These are phyloP conservation scores for Nephotettix cincticeps DNA, from an alignment of 1,140 invertebrate genomes.

Conservation along the genomic window DNA sequence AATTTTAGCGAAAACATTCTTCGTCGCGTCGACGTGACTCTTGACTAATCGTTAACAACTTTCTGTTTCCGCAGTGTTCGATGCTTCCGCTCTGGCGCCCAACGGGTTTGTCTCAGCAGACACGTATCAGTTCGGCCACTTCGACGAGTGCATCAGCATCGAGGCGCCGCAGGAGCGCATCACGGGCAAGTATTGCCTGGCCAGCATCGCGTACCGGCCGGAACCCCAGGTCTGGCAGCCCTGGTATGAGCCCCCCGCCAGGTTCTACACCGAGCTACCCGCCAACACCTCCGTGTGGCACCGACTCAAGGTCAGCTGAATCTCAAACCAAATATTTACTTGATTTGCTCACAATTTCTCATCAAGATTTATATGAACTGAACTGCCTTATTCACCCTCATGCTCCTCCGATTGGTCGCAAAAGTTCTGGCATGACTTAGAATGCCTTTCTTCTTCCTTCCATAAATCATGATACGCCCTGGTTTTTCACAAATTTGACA, in stretches of 20 bases:
- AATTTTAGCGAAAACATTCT: too few species aligned
- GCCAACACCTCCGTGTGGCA: conserved; percentile 23
- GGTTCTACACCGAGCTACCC: not conserved
- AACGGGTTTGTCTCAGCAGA: conserved; percentile 60
- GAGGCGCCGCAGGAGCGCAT: conserved; percentile 7
- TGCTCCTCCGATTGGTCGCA: too few species aligned
- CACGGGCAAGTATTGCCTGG: conserved; percentile 28
- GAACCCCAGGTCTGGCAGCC: conserved; percentile 29
- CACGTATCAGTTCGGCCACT: conserved; percentile 65
- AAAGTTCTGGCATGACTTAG: too few species aligned
- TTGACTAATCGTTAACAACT: too few species aligned
- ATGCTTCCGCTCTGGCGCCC: conserved; percentile 62
- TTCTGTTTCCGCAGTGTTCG: conserved; percentile 55
- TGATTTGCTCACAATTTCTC: too few species aligned
- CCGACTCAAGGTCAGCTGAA: conserved; percentile 27
- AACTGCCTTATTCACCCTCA: too few species aligned
- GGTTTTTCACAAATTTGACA: too few species aligned
- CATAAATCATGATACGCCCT: too few species aligned
- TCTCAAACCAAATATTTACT: too few species aligned
- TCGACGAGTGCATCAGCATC: conserved; percentile 59
- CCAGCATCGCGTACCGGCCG: conserved; percentile 16
- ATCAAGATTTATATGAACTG: too few species aligned
- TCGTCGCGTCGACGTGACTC: too few species aligned
- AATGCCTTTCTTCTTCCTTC: too few species aligned
- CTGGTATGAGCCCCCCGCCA: not conserved